A percentile compares a stretch with the other conserved stretches of the same genome.
Conservation (phyloP, 2,113 vertebrate genomes). For the Morone chrysops region DNA sequence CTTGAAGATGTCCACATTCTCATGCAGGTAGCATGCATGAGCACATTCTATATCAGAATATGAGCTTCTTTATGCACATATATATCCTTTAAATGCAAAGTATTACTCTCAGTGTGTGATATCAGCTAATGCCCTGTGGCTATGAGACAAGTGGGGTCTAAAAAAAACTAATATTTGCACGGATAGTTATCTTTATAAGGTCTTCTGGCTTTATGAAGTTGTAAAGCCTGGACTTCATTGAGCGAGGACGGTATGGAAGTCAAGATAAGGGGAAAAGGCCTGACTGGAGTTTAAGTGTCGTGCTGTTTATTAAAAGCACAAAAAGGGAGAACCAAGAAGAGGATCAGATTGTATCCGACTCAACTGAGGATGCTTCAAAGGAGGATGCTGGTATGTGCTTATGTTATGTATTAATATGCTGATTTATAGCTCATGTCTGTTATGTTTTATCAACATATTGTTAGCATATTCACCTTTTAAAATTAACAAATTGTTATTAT, state of each 20-base stretch:
- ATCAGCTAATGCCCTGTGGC: constrained; percentile 45
- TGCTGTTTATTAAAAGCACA: constrained; percentile 59
- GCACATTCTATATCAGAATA: constrained; percentile 2
- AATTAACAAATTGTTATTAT: not conserved
- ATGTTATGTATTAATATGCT: not conserved
- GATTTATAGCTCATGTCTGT: not conserved
- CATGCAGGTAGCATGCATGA: not conserved
- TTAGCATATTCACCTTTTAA: not conserved
- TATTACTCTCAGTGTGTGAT: constrained; percentile 21
- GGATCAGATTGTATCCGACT: not conserved
- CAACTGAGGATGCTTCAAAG: too few relatives aligned
- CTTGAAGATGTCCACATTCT: constrained; percentile 8
- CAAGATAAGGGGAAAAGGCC: constrained; percentile 61
- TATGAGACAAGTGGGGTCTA: constrained; percentile 19
- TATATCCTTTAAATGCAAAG: constrained; percentile 20
- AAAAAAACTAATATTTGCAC: constrained; percentile 61
- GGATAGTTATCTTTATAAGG: constrained; percentile 71
- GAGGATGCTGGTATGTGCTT: too few relatives aligned
- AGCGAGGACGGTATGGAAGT: constrained; percentile 62
- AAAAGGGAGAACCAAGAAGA: constrained; percentile 30
- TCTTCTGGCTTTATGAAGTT: constrained; percentile 57
- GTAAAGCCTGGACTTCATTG: constrained; percentile 69
- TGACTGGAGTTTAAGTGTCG: constrained; percentile 39
- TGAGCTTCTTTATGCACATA: not conserved
- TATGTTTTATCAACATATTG: not conserved